Evolutionary conservation across 2,113 vertebrate species (phyloP), one percentile per base, ranked within the genome.

Genomic region (Corapipo altera): DNA sequence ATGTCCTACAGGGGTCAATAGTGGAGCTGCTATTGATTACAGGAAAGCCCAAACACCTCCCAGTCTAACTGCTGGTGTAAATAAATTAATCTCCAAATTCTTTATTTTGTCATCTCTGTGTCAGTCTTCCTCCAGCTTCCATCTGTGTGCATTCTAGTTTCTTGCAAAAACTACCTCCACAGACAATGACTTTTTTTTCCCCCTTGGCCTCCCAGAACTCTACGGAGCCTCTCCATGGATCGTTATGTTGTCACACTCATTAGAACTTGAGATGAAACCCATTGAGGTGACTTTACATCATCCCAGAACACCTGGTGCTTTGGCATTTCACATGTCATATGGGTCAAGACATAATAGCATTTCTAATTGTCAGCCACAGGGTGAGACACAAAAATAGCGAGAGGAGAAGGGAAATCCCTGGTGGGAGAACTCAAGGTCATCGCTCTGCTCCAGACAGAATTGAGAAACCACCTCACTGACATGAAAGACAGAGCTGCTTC

Each of bases 351-450:
- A 81, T 81, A 97, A 97, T 76, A 76, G 65, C 75, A 65, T 91
- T 90, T 94, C 93, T 96, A 97, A 97, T 97, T 91, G 85, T 91
- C 97, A 92, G 82, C 85, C 96, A 71, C 86, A 80, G 93, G 91
- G 91, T 13, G 2, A 85, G 88, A 17, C 59, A 55, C 23, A 54
- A 14, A 91, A 85, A 67, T 7, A 46, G 66, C 15, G 87, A 89
- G n/a, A 13, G 12, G 69, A 66, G 55, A 81, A 92, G 61, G 70
- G 88, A 95, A 93, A 82, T 92, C 88, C 81, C 79, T 58, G 49
- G 26, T 61, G 85, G 66, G 74, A 65, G 73, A 88, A 69, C 52
- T 93, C 81, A 66, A 92, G 97, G 95, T 93, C 92, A 33, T 88
- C 73, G 30, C 41, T 64, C 41, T 37, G 10, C 22, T 44, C 55